A percentile compares a stretch with the other conserved stretches of the same genome.
Conservation (phyloP, 1,140 invertebrate genomes). For the Pseudomyrmex gracilis region DNA sequence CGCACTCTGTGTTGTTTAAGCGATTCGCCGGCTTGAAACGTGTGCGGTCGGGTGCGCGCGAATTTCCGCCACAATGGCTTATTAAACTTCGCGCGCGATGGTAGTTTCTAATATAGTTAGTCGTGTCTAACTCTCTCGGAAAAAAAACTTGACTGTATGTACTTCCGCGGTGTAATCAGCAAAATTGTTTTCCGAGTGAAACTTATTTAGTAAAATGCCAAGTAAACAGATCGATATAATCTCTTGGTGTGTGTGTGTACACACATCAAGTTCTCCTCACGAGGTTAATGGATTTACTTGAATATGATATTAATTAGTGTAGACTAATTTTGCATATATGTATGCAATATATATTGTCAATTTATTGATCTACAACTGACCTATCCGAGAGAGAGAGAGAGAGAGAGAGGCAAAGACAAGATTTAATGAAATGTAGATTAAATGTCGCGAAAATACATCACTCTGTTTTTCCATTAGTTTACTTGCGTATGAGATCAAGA, state of each 20-base stretch:
- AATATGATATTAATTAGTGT: too few relatives aligned
- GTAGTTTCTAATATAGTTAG: conserved; percentile 18
- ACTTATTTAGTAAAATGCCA: neutral
- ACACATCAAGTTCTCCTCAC: neutral
- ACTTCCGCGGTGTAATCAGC: neutral
- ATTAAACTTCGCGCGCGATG: neutral
- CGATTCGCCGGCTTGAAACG: too few relatives aligned
- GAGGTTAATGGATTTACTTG: neutral
- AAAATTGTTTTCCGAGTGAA: neutral
- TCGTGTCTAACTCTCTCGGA: too few relatives aligned
- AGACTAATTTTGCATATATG: too few relatives aligned
- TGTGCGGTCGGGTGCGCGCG: neutral
- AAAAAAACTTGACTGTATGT: too few relatives aligned
- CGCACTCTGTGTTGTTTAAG: neutral
- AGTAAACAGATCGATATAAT: conserved; percentile 7
- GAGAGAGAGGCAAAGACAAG: too few relatives aligned
- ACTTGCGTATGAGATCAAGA: conserved; percentile 1
- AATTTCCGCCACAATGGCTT: neutral
- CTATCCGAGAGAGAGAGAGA: too few relatives aligned
- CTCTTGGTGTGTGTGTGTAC: neutral
- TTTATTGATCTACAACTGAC: neutral
- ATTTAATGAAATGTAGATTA: neutral
- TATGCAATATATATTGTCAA: neutral
- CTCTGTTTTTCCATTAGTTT: neutral
- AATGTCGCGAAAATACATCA: neutral